phyloP scores from a whole-genome alignment of 30 jellyfish, hydroid and myxozoan species.

The Turritopsis rubra region DNA sequence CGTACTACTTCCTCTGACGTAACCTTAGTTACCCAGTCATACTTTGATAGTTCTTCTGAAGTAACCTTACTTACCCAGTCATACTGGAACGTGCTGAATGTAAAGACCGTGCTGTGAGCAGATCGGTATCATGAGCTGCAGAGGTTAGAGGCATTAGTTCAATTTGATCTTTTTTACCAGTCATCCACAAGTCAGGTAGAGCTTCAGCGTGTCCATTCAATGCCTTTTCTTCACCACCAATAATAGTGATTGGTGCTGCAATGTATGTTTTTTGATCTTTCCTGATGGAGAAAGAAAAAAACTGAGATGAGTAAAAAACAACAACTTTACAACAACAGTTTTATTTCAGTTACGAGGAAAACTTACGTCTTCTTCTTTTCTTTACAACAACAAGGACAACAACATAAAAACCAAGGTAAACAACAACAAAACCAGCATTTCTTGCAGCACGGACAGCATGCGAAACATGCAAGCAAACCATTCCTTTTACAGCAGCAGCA shows the following conservation, averaged over 20 bases:
- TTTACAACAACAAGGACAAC: slow-evolving; percentile 92
- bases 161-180: slow-evolving; percentile 12
- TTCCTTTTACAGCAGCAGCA: slow-evolving; percentile 90
- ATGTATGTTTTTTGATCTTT: slow-evolving; percentile 13
- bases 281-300: not conserved
- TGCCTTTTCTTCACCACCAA: slow-evolving; percentile 3
- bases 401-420: slow-evolving; percentile 60
- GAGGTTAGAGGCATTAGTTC: slow-evolving; percentile 39
- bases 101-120: not conserved
- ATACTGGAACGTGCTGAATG: not conserved
- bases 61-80: not conserved
- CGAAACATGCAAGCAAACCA: slow-evolving; percentile 25
- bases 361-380: slow-evolving; percentile 32
- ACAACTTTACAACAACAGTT: not conserved
- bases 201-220: slow-evolving; percentile 30
- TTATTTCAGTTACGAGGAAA: not conserved
- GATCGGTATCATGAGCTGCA: slow-evolving; percentile 7
- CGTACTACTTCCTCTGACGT: not conserved
- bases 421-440: slow-evolving; percentile 73
- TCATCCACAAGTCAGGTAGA: slow-evolving; percentile 30
- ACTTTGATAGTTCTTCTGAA: too few relatives aligned
- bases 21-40: not conserved
- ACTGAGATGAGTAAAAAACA: not conserved
- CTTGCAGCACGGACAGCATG: slow-evolving; percentile 44
- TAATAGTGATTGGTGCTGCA: slow-evolving; percentile 16